A percentile compares a stretch with the other conserved stretches of the same genome.
These are phyloP conservation scores for Leptonema lineaticorne DNA, from an alignment of 1,140 invertebrate species.

Conservation along the genomic window DNA sequence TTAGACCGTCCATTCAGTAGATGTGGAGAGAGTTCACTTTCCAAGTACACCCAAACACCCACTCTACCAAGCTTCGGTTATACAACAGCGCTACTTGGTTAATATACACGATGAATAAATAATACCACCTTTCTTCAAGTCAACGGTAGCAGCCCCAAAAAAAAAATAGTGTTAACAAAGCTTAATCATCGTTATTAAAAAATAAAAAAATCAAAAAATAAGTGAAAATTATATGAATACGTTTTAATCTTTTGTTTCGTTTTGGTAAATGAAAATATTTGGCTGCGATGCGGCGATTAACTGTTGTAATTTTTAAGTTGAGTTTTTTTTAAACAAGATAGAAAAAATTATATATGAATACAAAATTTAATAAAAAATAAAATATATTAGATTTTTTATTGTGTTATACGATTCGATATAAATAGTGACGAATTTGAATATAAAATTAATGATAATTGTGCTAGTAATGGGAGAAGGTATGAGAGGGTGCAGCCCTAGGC, in stretches of 20 bases:
- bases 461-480: slow-evolving; percentile 62
- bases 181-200: slow-evolving; percentile 2
- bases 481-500: slow-evolving; percentile 55
- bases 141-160: slow-evolving; percentile 37
- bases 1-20: too few relatives aligned
- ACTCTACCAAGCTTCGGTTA: slow-evolving; percentile 39
- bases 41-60: slow-evolving; percentile 7
- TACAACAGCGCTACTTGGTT: slow-evolving; percentile 38
- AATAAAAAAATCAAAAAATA: not conserved
- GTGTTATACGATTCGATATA: slow-evolving; percentile 35
- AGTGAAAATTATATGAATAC: not conserved
- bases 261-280: slow-evolving; percentile 9
- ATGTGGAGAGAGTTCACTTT: too few relatives aligned
- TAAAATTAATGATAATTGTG: slow-evolving; percentile 27
- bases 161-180: slow-evolving; percentile 40
- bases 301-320: not conserved
- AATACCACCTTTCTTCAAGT: slow-evolving; percentile 32
- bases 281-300: slow-evolving; percentile 20
- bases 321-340: not conserved
- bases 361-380: too few relatives aligned
- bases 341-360: not conserved
- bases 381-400: slow-evolving; percentile 32
- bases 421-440: slow-evolving; percentile 4
- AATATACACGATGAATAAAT: slow-evolving; percentile 12
- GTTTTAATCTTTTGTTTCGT: too few relatives aligned